Evolutionary conservation across 2,797 vertebrate species (phyloP).

Genomic region (Macrochelys suwanniensis): DNA sequence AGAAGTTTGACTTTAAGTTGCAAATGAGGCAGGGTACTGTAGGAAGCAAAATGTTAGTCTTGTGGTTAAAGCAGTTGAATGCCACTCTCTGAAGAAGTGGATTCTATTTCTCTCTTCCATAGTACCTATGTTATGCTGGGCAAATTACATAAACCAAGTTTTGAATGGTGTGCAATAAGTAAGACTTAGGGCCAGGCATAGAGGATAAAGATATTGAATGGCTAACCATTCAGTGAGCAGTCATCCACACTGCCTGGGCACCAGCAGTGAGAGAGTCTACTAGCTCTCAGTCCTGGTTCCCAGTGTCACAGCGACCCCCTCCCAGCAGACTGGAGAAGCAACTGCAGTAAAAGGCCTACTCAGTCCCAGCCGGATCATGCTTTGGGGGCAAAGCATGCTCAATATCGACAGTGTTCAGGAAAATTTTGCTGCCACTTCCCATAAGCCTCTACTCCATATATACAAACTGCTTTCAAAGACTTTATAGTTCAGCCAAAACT

Average conservation of each 20-base stretch:
- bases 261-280: background rate
- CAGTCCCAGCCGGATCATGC: too few species aligned
- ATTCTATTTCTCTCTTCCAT: background rate
- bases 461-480: background rate
- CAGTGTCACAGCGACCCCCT: background rate
- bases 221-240: background rate
- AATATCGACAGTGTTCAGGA: background rate
- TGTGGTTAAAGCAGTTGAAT: background rate
- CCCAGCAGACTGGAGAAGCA: background rate
- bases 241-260: accelerated
- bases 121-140: background rate
- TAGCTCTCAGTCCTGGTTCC: background rate
- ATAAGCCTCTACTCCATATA: background rate
- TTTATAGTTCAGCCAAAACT: slow-evolving; percentile 15
- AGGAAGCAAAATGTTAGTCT: background rate
- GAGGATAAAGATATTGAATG: background rate
- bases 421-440: background rate
- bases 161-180: background rate
- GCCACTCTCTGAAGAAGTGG: background rate
- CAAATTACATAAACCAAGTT: background rate
- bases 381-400: background rate
- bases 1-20: background rate
- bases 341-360: background rate
- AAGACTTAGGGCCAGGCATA: background rate
- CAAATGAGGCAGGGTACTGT: background rate